Evolutionary conservation across 2,888 invertebrate genomes (phyloP), one percentile per base, ranked within the genome.

Genomic region (Aplocera efformata): DNA sequence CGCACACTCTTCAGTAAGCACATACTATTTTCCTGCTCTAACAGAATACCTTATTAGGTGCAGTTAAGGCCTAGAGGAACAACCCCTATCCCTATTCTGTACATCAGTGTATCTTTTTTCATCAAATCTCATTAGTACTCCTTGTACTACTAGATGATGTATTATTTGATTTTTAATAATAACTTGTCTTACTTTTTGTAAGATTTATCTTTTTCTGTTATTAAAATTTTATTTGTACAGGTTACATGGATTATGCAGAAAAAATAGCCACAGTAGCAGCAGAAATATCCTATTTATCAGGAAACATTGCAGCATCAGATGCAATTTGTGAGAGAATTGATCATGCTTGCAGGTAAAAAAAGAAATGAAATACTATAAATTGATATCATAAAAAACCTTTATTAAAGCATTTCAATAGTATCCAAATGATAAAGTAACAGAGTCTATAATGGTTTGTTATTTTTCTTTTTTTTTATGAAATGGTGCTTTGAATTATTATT

Each of bases 221-320:
- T n/a, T n/a, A n/a, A n/a, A n/a, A n/a, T n/a, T n/a, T n/a, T n/a
- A n/a, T n/a, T 21, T 37, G 48, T 39, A 13, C 27, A 89, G 89
- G 86, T 68, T 89, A 90, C 48, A 83, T 90, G 86, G 89, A 90
- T 45, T 90, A 90, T 76, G 90, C 89, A 31, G 89, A 90, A 56
- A 89, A 88, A 60, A 50, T 90, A 46, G 90, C 89, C 33, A 89
- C 88, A 44, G 75, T 78, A 9, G 81, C 89, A 31, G 90, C 90
- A 34, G 90, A 90, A 65, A 80, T 90, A 58, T 88, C 90, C 29
- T 90, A 79, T 53, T 56, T 90, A 7, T 86, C 89, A 7, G 90
- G 90, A 31, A 90, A 90, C 45, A 78, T 81, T 49, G 81, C 74
- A 27, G 88, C 88, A 13, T 90, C 90, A 29, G 88, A 89, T 64